Conservation (phyloP, 53 echinoderm and acorn worm species). For the Henricia sp. region DNA sequence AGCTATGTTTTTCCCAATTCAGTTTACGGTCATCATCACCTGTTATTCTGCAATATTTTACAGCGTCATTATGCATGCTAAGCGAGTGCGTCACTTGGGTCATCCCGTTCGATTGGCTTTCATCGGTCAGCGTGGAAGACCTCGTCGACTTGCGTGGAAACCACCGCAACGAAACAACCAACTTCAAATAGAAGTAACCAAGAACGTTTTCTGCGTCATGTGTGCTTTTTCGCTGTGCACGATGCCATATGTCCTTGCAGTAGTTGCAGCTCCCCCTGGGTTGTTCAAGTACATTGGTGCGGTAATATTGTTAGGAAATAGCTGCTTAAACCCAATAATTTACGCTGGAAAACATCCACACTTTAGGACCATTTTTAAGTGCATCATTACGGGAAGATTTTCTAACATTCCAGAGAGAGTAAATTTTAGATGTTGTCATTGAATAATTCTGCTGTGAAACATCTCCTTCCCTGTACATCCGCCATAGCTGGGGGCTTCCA, state of each 20-base stretch:
- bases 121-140: background rate
- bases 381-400: constrained; percentile 58
- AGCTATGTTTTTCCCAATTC: constrained; percentile 42
- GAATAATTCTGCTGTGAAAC: too few relatives aligned
- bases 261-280: constrained; percentile 28
- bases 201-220: constrained; percentile 71
- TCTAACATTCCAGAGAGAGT: constrained; percentile 42
- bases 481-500: too few relatives aligned
- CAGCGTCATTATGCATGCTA: constrained; percentile 23
- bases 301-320: constrained; percentile 61
- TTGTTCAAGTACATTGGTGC: constrained; percentile 58
- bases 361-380: constrained; percentile 66
- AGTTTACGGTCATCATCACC: constrained; percentile 18
- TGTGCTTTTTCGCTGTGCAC: constrained; percentile 67
- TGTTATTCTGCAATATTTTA: constrained; percentile 33
- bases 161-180: background rate
- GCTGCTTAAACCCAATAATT: constrained; percentile 72
- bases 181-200: constrained; percentile 67
- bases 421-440: too few relatives aligned
- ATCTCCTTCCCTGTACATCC: too few relatives aligned
- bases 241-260: constrained; percentile 39
- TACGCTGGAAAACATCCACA: constrained; percentile 78
- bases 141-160: background rate
- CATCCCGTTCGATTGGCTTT: background rate
- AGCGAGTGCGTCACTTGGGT: background rate